Evolutionary conservation across 2,888 invertebrate species (phyloP).

Genomic region (Ganaspis brasiliensis): DNA sequence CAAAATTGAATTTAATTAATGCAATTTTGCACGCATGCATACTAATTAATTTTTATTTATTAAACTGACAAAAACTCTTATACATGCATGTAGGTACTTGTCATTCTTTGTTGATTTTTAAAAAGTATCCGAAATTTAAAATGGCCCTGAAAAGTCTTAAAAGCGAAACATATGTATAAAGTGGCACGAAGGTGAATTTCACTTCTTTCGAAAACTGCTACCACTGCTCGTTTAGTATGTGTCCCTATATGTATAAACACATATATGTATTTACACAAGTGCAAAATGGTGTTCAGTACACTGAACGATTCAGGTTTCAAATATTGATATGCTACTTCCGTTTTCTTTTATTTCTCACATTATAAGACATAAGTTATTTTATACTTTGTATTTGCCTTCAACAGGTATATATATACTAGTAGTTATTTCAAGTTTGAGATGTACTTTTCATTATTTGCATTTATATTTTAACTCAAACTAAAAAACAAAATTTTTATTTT

Average conservation of each 20-base stretch:
- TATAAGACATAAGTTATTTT: conserved; percentile 6
- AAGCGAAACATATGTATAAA: neutral
- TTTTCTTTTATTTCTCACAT: conserved; percentile 18
- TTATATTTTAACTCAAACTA: too few relatives aligned
- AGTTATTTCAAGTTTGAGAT: too few relatives aligned
- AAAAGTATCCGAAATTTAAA: neutral
- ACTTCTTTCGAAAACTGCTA: conserved; percentile 14
- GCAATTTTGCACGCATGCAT: too few relatives aligned
- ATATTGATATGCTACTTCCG: conserved; percentile 32
- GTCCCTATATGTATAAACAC: too few relatives aligned
- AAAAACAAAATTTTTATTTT: neutral
- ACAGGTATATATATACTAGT: neutral
- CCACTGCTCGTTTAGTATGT: neutral
- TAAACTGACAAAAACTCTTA: too few relatives aligned
- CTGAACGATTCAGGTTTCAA: conserved; percentile 24
- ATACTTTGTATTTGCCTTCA: conserved; percentile 15
- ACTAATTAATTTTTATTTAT: too few relatives aligned
- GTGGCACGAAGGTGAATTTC: conserved; percentile 12
- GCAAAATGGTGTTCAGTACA: conserved; percentile 16
- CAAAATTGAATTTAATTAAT: too few relatives aligned
- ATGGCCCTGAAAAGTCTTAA: neutral
- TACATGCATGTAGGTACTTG: neutral
- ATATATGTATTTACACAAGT: neutral
- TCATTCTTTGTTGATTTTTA: neutral
- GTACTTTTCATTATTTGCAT: too few relatives aligned